Evolutionary conservation across 2,113 vertebrate genomes (phyloP).

Genomic region (Phalacrocorax carbo): DNA sequence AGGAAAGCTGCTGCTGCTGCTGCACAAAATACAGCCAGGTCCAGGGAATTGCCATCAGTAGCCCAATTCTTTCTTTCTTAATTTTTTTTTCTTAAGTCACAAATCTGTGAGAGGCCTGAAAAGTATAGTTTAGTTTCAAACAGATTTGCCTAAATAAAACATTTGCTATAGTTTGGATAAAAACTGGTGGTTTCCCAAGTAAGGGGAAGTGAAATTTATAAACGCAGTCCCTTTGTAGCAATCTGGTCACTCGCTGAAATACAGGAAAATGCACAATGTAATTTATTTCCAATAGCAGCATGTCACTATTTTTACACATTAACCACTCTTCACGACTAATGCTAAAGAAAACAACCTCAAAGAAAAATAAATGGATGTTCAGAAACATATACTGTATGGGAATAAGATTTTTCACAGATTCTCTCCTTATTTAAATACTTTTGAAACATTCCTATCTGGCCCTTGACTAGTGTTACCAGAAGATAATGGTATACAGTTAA

Average conservation of each 20-base stretch:
- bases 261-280: not conserved
- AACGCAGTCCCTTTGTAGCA: not conserved
- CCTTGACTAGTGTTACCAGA: not conserved
- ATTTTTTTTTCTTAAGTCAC: not conserved
- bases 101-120: not conserved
- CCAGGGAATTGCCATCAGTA: not conserved
- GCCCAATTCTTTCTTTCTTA: too few species aligned
- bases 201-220: slow-evolving; percentile 30
- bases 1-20: not conserved
- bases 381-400: not conserved
- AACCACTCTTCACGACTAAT: not conserved
- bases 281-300: not conserved
- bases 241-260: not conserved
- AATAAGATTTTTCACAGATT: not conserved
- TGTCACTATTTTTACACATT: not conserved
- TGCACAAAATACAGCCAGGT: not conserved
- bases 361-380: not conserved
- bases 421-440: not conserved
- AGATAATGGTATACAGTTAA: not conserved
- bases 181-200: not conserved
- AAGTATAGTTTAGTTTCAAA: not conserved
- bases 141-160: too few species aligned
- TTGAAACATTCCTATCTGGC: not conserved
- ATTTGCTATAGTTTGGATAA: not conserved
- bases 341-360: not conserved